A percentile compares a stretch with the other conserved stretches of the same genome.
Evolutionary conservation across 2,113 vertebrate species (phyloP).

Genomic region (Scopus umbretta): DNA sequence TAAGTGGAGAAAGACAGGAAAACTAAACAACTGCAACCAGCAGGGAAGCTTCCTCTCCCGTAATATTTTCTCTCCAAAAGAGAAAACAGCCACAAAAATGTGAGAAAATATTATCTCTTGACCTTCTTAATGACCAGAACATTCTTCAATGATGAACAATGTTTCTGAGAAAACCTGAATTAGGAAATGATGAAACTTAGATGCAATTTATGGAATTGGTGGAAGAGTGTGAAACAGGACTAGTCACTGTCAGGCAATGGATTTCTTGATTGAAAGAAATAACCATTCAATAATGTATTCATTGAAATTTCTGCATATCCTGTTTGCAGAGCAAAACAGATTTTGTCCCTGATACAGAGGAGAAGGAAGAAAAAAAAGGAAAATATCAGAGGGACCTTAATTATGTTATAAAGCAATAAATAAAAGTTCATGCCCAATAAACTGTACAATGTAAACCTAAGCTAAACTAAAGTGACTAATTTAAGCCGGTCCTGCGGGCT

Average conservation of each 20-base stretch:
- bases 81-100: slow-evolving; percentile 48
- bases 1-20: not conserved
- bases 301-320: not conserved
- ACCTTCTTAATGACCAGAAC: slow-evolving; percentile 23
- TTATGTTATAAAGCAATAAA: not conserved
- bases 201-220: slow-evolving; percentile 34
- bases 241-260: not conserved
- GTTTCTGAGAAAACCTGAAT: slow-evolving; percentile 37
- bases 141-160: slow-evolving; percentile 18
- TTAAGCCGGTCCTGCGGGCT: not conserved
- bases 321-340: not conserved
- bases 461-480: not conserved
- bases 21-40: not conserved
- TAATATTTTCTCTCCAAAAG: slow-evolving; percentile 7
- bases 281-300: not conserved
- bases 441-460: not conserved
- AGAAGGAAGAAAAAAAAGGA: not conserved
- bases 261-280: not conserved
- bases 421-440: not conserved
- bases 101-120: slow-evolving; percentile 44
- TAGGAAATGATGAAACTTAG: slow-evolving; percentile 35
- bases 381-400: not conserved
- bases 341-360: not conserved
- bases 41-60: not conserved
- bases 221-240: not conserved